These are phyloP conservation scores for Ataeniobius toweri DNA, from an alignment of 2,797 vertebrate genomes.

Conservation along the genomic window DNA sequence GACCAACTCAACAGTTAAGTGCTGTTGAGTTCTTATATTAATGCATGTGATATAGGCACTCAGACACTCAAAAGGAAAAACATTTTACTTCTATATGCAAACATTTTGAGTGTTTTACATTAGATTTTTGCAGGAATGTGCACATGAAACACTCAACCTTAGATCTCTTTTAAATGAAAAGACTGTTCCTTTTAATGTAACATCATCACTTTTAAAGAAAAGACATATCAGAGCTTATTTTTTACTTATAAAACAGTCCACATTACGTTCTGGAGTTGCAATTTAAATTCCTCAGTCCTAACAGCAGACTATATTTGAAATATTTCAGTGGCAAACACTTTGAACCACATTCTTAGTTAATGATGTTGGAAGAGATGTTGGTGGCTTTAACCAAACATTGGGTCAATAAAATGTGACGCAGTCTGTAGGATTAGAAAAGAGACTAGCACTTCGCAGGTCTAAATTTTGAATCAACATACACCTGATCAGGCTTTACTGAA, in stretches of 20 bases:
- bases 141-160: background rate
- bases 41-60: conserved; percentile 18
- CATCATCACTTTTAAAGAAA: background rate
- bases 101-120: background rate
- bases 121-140: background rate
- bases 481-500: background rate
- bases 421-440: background rate
- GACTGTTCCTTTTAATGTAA: background rate
- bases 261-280: background rate
- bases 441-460: background rate
- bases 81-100: background rate
- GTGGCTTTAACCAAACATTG: background rate
- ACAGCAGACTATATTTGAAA: background rate
- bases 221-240: background rate
- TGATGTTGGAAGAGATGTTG: background rate
- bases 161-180: background rate
- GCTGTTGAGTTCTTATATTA: conserved; percentile 36
- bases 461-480: background rate
- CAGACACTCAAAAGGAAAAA: background rate
- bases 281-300: background rate
- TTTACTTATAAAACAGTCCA: background rate
- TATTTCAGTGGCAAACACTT: background rate
- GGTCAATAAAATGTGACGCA: background rate
- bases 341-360: background rate
- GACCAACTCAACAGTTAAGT: conserved; percentile 30